Percentiles rank a stretch among this genome's conserved stretches.
phyloP scores from a whole-genome alignment of 2,113 vertebrate genomes.

The Xiphophorus hellerii region DNA sequence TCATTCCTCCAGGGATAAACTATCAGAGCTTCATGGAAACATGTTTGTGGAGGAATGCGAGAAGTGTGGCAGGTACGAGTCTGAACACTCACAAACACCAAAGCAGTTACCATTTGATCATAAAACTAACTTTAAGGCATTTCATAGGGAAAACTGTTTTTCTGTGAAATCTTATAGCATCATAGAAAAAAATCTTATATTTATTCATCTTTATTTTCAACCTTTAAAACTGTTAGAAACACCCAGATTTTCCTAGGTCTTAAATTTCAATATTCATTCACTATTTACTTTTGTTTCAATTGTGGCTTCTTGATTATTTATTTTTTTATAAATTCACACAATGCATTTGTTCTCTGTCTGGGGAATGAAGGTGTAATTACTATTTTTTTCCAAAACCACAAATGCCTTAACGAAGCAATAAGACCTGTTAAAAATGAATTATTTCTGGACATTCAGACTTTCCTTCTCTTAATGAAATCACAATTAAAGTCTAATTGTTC shows the following conservation, averaged over 20 bases:
- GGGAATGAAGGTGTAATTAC: too few species aligned
- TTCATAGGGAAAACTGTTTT: too few species aligned
- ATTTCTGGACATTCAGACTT: neutral
- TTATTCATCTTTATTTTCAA: neutral
- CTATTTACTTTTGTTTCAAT: neutral
- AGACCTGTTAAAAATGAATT: neutral
- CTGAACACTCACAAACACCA: neutral
- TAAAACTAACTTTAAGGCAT: neutral
- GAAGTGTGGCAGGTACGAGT: conserved; percentile 93
- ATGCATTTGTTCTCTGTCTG: too few species aligned
- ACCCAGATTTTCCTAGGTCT: neutral
- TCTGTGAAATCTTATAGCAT: neutral
- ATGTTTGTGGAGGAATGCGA: conserved; percentile 98
- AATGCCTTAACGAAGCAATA: neutral
- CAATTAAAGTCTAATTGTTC: too few species aligned
- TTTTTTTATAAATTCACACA: neutral
- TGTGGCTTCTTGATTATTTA: neutral
- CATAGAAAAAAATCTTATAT: neutral
- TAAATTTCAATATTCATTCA: neutral
- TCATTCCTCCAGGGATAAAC: conserved; percentile 82
- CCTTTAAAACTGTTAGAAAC: neutral
- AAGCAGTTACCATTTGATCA: neutral
- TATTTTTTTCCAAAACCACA: too few species aligned
- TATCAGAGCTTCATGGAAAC: conserved; percentile 97
- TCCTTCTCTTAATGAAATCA: neutral